Percentiles rank a stretch among this genome's conserved stretches.
Conservation (phyloP, 2,113 vertebrate genomes). For the Dasypus novemcinctus region DNA sequence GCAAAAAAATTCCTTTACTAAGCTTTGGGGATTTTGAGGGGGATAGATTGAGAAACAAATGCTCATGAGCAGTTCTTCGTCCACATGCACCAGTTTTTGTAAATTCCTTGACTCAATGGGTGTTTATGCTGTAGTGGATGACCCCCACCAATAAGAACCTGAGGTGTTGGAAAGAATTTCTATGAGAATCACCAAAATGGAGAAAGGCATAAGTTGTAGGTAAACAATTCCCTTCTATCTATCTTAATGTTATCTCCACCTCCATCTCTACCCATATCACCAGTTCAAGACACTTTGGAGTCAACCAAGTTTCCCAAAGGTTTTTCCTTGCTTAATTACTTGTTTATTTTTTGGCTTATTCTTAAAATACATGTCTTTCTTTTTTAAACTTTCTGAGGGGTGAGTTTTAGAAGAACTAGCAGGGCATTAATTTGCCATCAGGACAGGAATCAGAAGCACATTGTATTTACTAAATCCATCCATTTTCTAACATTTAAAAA, state of each 20-base stretch:
- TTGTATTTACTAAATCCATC: not conserved
- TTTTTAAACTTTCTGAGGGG: not conserved
- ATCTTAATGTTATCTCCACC: not conserved
- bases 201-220: not conserved
- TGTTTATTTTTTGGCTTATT: not conserved
- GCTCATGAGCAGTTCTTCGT: not conserved
- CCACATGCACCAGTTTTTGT: not conserved
- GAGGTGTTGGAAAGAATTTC: not conserved
- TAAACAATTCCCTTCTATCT: not conserved
- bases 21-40: not conserved
- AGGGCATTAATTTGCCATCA: not conserved
- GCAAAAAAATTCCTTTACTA: not conserved
- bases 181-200: not conserved
- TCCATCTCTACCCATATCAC: not conserved
- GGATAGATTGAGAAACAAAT: not conserved
- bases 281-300: not conserved
- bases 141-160: not conserved
- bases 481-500: not conserved
- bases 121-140: not conserved
- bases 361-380: not conserved
- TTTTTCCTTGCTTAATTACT: not conserved
- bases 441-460: not conserved
- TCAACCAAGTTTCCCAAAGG: not conserved
- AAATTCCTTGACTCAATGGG: not conserved
- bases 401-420: not conserved